Base-by-base conservation (phyloP, 2,797 vertebrate species). In the Erpetoichthys calabaricus region DNA sequence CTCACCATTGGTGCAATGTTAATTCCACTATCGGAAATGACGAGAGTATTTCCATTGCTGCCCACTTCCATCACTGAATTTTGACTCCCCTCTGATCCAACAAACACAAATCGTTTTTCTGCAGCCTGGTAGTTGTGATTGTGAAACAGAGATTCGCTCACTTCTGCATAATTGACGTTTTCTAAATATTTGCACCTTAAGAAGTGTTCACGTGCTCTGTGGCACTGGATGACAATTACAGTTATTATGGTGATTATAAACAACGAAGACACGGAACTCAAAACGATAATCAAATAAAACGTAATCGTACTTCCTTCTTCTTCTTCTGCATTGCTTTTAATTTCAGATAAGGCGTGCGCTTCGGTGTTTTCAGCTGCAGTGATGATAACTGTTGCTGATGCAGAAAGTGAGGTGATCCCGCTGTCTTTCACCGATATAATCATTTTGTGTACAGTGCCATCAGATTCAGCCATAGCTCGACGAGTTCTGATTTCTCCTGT, bases 91-190 rank as follows among this genome's bases (percentile, higher is more conserved):
- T 75, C 76, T 51, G 77, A 74, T 68, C 75, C 73, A 63, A 80
- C 77, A 67, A 80, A 66, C 77, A 79, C 76, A 69, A 78, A 79
- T 1, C 72, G 73, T 56, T 75, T 77, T 62, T 79, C 76, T 71
- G 75, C 76, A 59, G 73, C 76, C 74, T 73, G 74, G 73, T 78
- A 80, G 63, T 80, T 74, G 64, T 76, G 75, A 65, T 74, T 78
- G 71, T 78, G 73, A 58, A 64, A 68, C 53, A 68, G 55, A 57
- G 68, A 67, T 46, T 66, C 59, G 46, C 53, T 60, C 5, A 47
- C 47, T 25, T 60, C 59, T 8, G 45, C 66, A 46, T 67, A 60
- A 59, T 66, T n/a, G n/a, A n/a, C n/a, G n/a, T n/a, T n/a, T n/a
- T n/a, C n/a, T n/a, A n/a, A n/a, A n/a, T n/a, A n/a, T n/a, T n/a